A percentile compares a stretch with the other conserved stretches of the same genome.
These are phyloP conservation scores for Drosophila pandora DNA, from an alignment of 1,140 invertebrate species.

Conservation along the genomic window DNA sequence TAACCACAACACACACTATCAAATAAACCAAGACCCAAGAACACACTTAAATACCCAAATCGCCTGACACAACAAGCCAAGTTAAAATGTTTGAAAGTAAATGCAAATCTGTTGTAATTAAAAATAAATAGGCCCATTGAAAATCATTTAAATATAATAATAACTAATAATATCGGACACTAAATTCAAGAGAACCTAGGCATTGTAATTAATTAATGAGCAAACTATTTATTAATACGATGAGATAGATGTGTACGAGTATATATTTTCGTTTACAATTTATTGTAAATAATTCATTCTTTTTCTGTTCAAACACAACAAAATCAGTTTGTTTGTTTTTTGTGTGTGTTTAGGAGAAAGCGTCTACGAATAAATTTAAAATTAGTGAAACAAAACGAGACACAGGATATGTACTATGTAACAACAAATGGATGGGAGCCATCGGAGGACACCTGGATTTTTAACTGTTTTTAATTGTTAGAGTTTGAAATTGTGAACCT, in stretches of 20 bases:
- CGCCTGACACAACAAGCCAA: conserved; percentile 14
- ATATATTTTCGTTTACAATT: conserved; percentile 65
- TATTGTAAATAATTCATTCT: conserved; percentile 77
- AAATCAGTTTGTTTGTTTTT: conserved; percentile 46
- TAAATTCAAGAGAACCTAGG: conserved; percentile 35
- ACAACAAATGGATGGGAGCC: conserved; percentile 9
- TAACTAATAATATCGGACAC: conserved; percentile 37
- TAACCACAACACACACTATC: conserved; percentile 45
- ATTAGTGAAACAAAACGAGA: conserved; percentile 65
- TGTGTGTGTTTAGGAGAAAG: conserved; percentile 39
- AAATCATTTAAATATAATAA: conserved; percentile 25
- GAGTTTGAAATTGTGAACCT: conserved; percentile 71
- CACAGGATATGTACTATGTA: conserved; percentile 71
- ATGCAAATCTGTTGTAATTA: conserved; percentile 50
- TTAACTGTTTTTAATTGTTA: conserved; percentile 83
- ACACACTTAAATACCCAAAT: conserved; percentile 49
- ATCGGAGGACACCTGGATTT: conserved; percentile 62
- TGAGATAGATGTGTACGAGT: conserved; percentile 35
- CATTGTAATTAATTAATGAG: conserved; percentile 49
- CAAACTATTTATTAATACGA: conserved; percentile 55
- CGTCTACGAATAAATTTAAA: conserved; percentile 74
- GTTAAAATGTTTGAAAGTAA: conserved; percentile 31
- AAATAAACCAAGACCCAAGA: conserved; percentile 42
- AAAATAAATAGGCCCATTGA: conserved; percentile 53
- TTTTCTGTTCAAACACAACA: conserved; percentile 47